Conservation (phyloP, 2,113 vertebrate species). For the Lutjanus erythropterus region DNA sequence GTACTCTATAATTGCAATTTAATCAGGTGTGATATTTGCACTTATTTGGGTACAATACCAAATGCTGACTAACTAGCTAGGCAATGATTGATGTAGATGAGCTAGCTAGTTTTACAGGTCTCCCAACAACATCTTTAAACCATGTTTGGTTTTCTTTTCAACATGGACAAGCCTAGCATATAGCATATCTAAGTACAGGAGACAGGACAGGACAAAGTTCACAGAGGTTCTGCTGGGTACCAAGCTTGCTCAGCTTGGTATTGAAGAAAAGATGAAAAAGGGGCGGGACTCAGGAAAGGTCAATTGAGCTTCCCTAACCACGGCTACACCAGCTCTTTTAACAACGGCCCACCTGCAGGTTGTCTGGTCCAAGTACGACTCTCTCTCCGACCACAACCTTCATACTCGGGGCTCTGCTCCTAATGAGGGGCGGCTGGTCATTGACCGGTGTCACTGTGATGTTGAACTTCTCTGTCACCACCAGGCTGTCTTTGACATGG, state of each 20-base stretch:
- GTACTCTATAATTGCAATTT: background rate
- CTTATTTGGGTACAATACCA: background rate
- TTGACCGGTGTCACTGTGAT: conserved; percentile 90
- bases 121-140: no score
- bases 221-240: no score
- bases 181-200: no score
- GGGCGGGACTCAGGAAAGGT: no score
- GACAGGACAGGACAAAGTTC: no score
- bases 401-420: conserved; percentile 84
- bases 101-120: no score
- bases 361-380: conserved; percentile 84
- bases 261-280: no score
- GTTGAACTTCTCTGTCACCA: conserved; percentile 89
- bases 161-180: no score
- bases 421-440: conserved; percentile 88
- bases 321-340: background rate
- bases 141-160: no score
- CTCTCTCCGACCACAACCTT: conserved; percentile 87
- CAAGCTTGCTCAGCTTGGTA: no score
- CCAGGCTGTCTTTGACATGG: conserved; percentile 57
- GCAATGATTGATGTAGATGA: no score
- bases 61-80: no score
- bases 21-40: background rate
- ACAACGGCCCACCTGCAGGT: conserved; percentile 80
- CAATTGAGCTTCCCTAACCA: background rate